Evolutionary conservation across 1,140 invertebrate genomes (phyloP), one percentile per base, ranked within the genome.

Genomic region (Steinernema feltiae): DNA sequence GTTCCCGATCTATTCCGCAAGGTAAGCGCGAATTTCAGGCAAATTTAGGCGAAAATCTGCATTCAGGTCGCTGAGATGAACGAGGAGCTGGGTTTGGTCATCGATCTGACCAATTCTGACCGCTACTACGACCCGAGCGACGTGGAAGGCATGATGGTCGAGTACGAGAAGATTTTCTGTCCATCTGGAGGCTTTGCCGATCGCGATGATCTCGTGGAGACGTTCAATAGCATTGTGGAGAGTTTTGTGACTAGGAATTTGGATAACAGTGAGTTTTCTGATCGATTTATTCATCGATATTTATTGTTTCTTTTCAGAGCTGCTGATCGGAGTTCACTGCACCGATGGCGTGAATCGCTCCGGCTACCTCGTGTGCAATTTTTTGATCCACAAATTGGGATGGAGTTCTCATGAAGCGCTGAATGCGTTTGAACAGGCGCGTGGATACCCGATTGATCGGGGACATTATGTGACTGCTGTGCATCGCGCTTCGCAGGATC

Each of bases 301-400:
- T 63, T 24, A 1, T n/a, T n/a, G 15, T 1, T 3, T 70, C n/a
- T 72, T 90, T 91, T 69, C 88, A 94, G 92, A 91, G 85, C 89
- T 89, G 80, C 82, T 95, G n/a, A 90, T 95, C 82, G 94, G 93
- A 31, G 91, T 95, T 21, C 93, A 95, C 85, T 95, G 94, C 86
- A 95, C 94, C 0, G 93, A 95, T 86, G 94, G 94, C 12, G 88
- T 95, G 0, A 95, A 96, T 86, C 89, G 94, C 74, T 93, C 93
- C 1, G 94, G 94, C 0, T 95, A 93, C 85, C 89, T 95, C 74
- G 91, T 95, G 72, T 95, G 93, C 80, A 87, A 88, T 80, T 89
- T 86, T 77, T 77, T 85, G 1, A 82, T 85, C 41, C 79, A 78
- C 82, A 88, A 90, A 80, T 92, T 90, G 83, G 90, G 91, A 88